Conservation (phyloP, 1,140 invertebrate genomes). For the Drosophila yakuba region DNA sequence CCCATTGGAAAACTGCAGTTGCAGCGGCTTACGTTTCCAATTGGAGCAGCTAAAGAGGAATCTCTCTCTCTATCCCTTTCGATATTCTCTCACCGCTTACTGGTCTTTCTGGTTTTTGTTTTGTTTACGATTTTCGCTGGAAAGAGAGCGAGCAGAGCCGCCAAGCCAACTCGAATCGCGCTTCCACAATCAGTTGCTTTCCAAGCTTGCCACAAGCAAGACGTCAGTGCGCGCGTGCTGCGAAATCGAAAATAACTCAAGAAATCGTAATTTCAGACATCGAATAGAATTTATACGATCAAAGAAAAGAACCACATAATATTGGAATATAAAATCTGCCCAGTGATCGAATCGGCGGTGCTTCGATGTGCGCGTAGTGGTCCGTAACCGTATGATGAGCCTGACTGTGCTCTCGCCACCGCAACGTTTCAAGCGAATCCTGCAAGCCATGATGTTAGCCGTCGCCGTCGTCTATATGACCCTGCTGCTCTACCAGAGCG, state of each 20-base stretch:
- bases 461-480: slow-evolving; percentile 83
- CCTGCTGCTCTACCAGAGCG: slow-evolving; percentile 82
- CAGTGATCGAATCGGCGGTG: slow-evolving; percentile 35
- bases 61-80: slow-evolving; percentile 11
- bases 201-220: slow-evolving; percentile 65
- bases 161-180: slow-evolving; percentile 15
- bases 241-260: neutral
- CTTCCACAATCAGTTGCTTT: slow-evolving; percentile 52
- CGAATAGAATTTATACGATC: no score
- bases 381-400: slow-evolving; percentile 72
- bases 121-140: slow-evolving; percentile 73
- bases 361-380: slow-evolving; percentile 71
- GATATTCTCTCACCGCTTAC: neutral
- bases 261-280: no score
- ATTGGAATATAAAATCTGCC: neutral
- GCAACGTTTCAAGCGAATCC: slow-evolving; percentile 83
- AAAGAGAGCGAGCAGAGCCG: slow-evolving; percentile 29
- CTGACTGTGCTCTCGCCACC: slow-evolving; percentile 82
- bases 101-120: slow-evolving; percentile 72
- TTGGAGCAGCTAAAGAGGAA: slow-evolving; percentile 57
- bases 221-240: slow-evolving; percentile 64
- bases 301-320: neutral
- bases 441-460: slow-evolving; percentile 84
- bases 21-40: slow-evolving; percentile 63
- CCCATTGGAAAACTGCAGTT: slow-evolving; percentile 79